Conservation (phyloP, 2,113 vertebrate genomes). For the Colaptes auratus region DNA sequence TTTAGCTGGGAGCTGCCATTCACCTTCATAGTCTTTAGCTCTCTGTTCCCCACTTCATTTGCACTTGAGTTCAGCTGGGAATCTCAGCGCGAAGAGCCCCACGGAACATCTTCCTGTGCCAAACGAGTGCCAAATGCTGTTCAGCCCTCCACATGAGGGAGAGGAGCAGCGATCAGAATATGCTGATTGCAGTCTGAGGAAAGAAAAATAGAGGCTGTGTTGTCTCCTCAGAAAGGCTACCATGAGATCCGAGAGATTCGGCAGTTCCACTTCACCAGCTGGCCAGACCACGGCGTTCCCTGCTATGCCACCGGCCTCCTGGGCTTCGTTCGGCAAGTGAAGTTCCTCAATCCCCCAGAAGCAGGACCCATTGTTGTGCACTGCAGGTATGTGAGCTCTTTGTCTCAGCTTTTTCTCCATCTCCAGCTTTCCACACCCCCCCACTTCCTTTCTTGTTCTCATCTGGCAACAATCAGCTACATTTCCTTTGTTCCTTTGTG, state of each 20-base stretch:
- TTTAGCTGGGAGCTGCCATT: background rate
- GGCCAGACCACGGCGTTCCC: constrained; percentile 96
- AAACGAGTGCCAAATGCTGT: accelerated
- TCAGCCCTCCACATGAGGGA: accelerated
- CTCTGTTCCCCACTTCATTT: accelerated
- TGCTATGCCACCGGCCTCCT: constrained; percentile 95
- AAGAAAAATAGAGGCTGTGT: constrained; percentile 37
- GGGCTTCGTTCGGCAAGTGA: constrained; percentile 95
- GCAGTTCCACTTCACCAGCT: constrained; percentile 98
- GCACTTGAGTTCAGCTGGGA: background rate
- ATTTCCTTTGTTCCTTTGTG: background rate
- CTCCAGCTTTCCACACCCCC: background rate
- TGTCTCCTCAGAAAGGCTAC: constrained; percentile 92
- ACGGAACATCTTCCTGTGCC: accelerated
- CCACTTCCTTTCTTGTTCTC: background rate
- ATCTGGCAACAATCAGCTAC: accelerated
- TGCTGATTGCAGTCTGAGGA: background rate
- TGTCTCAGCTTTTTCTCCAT: background rate
- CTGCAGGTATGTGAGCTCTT: constrained; percentile 81
- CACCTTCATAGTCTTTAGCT: background rate
- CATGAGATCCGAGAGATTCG: constrained; percentile 96
- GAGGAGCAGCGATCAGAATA: background rate
- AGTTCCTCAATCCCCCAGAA: constrained; percentile 94
- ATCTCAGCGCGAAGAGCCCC: accelerated
- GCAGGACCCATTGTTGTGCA: constrained; percentile 93